These are phyloP conservation scores for Nothocercus julius DNA, from an alignment of 2,113 vertebrate species.

Conservation along the genomic window DNA sequence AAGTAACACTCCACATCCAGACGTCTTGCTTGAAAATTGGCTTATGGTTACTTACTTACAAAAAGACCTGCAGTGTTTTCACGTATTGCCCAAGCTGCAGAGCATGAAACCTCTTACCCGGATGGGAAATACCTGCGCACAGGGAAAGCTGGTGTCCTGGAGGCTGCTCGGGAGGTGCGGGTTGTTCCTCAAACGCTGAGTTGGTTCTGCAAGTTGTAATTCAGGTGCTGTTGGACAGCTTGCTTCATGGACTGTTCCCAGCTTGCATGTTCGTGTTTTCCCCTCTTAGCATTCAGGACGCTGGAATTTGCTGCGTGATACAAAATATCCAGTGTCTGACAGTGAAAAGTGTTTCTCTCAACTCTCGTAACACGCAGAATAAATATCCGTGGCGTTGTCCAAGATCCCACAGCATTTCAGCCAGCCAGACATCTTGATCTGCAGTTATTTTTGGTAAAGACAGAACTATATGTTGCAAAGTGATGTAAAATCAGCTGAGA, in stretches of 20 bases:
- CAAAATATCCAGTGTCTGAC: not conserved
- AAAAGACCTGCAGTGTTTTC: not conserved
- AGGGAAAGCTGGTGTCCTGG: fast-evolving
- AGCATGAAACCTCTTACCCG: fast-evolving
- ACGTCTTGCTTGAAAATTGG: not conserved
- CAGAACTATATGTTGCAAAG: slow-evolving; percentile 30
- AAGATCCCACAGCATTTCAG: slow-evolving; percentile 26
- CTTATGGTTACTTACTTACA: not conserved
- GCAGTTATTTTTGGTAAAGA: slow-evolving; percentile 44
- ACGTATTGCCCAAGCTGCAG: not conserved
- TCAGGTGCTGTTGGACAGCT: not conserved
- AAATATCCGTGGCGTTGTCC: not conserved
- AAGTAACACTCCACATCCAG: not conserved
- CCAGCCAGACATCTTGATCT: slow-evolving; percentile 30
- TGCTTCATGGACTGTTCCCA: not conserved
- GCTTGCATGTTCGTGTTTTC: not conserved
- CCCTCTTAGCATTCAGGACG: not conserved
- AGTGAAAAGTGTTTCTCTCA: slow-evolving; percentile 16
- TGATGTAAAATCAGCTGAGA: slow-evolving; percentile 56
- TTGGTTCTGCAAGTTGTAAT: not conserved
- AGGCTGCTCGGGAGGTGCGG: fast-evolving
- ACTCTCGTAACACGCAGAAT: not conserved
- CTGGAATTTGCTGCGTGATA: not conserved
- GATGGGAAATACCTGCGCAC: not conserved
- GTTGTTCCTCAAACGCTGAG: not conserved